Base-by-base conservation (phyloP, 1,140 invertebrate genomes). In the Drosophila varians region DNA sequence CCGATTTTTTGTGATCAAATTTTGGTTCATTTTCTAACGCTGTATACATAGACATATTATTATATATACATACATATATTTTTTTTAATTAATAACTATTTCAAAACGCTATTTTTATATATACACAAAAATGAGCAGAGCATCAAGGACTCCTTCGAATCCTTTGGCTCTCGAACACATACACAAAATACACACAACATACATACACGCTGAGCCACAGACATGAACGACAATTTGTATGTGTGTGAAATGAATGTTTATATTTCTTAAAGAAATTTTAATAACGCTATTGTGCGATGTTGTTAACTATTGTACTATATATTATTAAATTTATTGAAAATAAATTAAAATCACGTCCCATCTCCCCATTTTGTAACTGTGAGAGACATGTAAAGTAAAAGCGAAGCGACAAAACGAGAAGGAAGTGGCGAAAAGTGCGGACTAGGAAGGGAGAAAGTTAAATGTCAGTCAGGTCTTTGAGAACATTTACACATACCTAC, bases 181-280 rank as follows among this genome's bases (percentile, higher is more conserved):
- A 68, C 28, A 66, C 28, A 55, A 62, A 70, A 40, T 9, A 62
- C 28, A 58, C 45, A 31, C 28, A 31, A 38, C 48, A 47, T 25
- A 34, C 58, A 46, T 14, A 61, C 61, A 66, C 51, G 56, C 49
- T 31, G 38, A 71, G 60, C 43, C 60, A 60, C 71, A 64, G 61
- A 68, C 66, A 76, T 56, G 72, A 76, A 69, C 34, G 73, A 74
- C 87, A 64, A 77, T 77, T 83, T 73, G 83, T 77, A 86, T 87
- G 75, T 86, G 80, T 75, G 78, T 78, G 84, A 64, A 66, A 84
- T 84, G 62, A 78, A 88, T 83, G 84, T 88, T 87, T 89, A 89
- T 90, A 90, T 90, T 90, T 90, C 89, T 90, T 90, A 90, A 90
- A 90, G 88, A 90, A 90, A 90, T 90, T 90, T 89, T 86, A 90